Evolutionary conservation across 2,797 vertebrate species (phyloP), one percentile per base, ranked within the genome.

Genomic region (Euthynnus affinis): DNA sequence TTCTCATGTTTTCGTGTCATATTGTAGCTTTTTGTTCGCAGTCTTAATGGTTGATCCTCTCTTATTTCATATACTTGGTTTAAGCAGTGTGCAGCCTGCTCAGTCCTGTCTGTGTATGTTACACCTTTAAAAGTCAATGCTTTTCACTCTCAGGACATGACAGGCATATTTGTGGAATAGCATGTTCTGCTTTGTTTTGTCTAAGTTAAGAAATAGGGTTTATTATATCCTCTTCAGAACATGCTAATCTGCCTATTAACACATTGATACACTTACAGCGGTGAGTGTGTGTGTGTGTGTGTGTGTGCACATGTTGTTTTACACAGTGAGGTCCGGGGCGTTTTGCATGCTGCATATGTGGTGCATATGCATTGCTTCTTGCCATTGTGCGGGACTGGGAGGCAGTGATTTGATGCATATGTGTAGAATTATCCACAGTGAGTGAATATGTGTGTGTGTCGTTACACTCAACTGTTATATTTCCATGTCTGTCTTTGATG

Each of bases 401-500:
- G 71, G 83, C 81, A 79, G 77, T 91, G 88, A 93, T 92, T 91
- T 78, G 87, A 90, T 89, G 87, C 92, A 93, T 83, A 88, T 94
- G 92, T 92, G 91, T 60, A 80, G 84, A 90, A 92, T 92, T 92
- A 92, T 89, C 89, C 86, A 84, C 90, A 91, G 87, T 79, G 80
- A 46, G 74, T 79, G 80, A 72, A 66, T 37, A 75, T 78, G 79
- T 66, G 83, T 73, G 84, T 74, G 86, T 77, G 86, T 83, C 66
- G 86, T 84, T 87, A 87, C 85, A 82, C 87, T 91, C 84, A n/a
- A 83, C 88, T 91, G 90, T 93, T 93, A 93, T 91, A 93, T 92
- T 92, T 90, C 91, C 88, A 90, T 88, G 91, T 93, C 91, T 90
- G 89, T 92, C 84, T 93, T 90, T 92, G 90, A 93, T 92, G 92